phyloP scores from a whole-genome alignment of 2,888 invertebrate species.

The Hymenopus coronatus region DNA sequence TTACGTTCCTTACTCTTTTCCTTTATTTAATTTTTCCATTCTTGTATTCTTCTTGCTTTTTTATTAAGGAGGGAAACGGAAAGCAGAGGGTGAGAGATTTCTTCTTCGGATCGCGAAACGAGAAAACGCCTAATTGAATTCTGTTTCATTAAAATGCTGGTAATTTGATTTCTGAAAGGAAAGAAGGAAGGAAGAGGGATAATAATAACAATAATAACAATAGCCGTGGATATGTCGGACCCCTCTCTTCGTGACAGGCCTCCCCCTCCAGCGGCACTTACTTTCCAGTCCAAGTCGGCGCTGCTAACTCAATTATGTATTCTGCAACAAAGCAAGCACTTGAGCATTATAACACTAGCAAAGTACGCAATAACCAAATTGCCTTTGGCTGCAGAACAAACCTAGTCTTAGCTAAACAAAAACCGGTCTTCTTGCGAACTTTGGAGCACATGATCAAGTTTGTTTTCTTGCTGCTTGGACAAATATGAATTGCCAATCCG shows the following conservation, averaged over 20 bases:
- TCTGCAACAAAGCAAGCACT: conserved; percentile 18
- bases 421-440: background rate
- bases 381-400: background rate
- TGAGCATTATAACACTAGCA: background rate
- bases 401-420: background rate
- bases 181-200: background rate
- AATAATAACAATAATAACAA: background rate
- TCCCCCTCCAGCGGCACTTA: too few species aligned
- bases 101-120: conserved; percentile 27
- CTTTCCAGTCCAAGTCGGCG: background rate
- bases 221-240: background rate
- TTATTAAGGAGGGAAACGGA: background rate
- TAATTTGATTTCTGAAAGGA: conserved; percentile 31
- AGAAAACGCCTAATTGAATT: conserved; percentile 35
- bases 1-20: background rate
- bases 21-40: background rate
- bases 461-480: background rate
- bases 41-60: background rate
- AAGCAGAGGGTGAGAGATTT: background rate
- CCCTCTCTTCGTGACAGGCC: background rate
- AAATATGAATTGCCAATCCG: background rate
- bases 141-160: conserved; percentile 34
- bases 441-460: background rate
- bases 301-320: conserved; percentile 26
- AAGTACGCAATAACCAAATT: conserved; percentile 12